Evolutionary conservation across 2,113 vertebrate species (phyloP).

Genomic region (Misgurnus anguillicaudatus): DNA sequence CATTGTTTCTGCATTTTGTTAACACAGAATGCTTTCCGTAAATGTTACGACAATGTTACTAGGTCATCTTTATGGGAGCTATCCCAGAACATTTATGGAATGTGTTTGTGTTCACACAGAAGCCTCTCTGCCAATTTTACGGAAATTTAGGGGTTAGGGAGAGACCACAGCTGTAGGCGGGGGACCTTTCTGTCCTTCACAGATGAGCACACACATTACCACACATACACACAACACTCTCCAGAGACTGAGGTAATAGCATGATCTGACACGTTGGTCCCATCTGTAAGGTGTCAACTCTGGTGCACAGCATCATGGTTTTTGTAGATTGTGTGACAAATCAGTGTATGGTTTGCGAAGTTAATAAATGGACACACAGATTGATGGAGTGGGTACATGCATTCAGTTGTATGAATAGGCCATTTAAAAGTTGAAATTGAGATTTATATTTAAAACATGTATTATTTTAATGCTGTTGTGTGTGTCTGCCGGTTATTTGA

Average conservation of each 20-base stretch:
- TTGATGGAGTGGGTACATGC: not conserved
- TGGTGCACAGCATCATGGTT: constrained; percentile 5
- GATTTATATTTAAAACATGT: not conserved
- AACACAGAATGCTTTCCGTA: too few relatives aligned
- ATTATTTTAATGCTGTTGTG: too few relatives aligned
- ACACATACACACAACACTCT: constrained; percentile 32
- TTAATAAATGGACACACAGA: too few relatives aligned
- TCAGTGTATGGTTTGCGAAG: not conserved
- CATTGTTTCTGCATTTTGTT: too few relatives aligned
- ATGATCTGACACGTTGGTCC: constrained; percentile 39
- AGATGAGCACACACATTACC: constrained; percentile 15
- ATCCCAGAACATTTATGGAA: too few relatives aligned
- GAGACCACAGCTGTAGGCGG: constrained; percentile 38
- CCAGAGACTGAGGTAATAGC: constrained; percentile 48
- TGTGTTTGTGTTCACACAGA: too few relatives aligned
- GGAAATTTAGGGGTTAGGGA: not conserved
- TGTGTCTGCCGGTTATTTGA: too few relatives aligned
- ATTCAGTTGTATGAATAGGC: not conserved
- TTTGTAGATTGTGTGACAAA: not conserved
- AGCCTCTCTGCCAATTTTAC: too few relatives aligned
- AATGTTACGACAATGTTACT: too few relatives aligned
- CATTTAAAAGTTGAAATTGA: not conserved
- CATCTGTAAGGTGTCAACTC: constrained; percentile 42
- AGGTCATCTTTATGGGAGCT: too few relatives aligned
- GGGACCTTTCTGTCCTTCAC: constrained; percentile 50